Conservation (phyloP, 1,140 invertebrate genomes). For the Drosophila cardini region DNA sequence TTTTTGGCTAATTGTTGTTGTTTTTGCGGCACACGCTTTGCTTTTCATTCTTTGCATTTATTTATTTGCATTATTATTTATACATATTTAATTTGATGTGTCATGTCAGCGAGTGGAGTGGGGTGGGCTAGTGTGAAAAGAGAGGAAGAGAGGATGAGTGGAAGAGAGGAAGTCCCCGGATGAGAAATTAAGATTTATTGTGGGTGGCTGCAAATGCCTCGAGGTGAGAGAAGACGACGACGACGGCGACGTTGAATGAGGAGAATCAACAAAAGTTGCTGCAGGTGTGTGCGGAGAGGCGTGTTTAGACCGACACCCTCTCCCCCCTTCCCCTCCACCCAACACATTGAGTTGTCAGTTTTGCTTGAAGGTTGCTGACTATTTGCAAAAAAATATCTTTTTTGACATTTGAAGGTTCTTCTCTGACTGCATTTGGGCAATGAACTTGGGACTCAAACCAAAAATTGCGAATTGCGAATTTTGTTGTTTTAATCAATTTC, state of each 20-base stretch:
- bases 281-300: background rate
- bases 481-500: slow-evolving; percentile 35
- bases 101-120: slow-evolving; percentile 50
- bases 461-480: slow-evolving; percentile 19
- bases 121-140: background rate
- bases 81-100: slow-evolving; percentile 80
- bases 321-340: slow-evolving; percentile 11
- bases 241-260: no score
- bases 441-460: slow-evolving; percentile 54
- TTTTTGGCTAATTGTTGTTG: slow-evolving; percentile 53
- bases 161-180: slow-evolving; percentile 14
- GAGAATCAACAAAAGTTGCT: slow-evolving; percentile 13
- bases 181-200: slow-evolving; percentile 77
- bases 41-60: slow-evolving; percentile 15
- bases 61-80: slow-evolving; percentile 60
- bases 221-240: slow-evolving; percentile 21
- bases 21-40: slow-evolving; percentile 11
- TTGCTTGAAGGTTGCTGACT: slow-evolving; percentile 43
- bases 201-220: slow-evolving; percentile 60
- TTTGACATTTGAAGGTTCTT: slow-evolving; percentile 61
- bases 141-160: no score
- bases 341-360: slow-evolving; percentile 61
- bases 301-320: background rate
- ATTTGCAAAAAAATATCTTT: slow-evolving; percentile 40
- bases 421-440: slow-evolving; percentile 63